Base-by-base conservation (phyloP, 2,888 invertebrate species). In the Drosophila mimica region DNA sequence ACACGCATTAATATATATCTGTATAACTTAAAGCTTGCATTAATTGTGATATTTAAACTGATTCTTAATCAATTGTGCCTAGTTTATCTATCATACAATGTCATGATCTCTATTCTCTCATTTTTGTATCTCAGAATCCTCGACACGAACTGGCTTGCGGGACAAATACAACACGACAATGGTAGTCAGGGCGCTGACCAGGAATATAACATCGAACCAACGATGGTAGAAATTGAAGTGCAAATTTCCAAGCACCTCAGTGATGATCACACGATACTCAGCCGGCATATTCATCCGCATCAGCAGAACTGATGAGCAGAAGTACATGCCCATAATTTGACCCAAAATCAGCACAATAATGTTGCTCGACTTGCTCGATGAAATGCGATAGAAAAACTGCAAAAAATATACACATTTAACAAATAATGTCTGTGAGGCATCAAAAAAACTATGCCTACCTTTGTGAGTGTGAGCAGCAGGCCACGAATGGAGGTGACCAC, bases 311-410 rank as follows among this genome's bases (percentile, higher is more conserved):
- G 98, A 99, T 0, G 99, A 99, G 62, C 99, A 98, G 94, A 99
- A 99, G 92, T 99, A 99, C 99, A 99, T 99, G 46, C 99, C 99
- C 99, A 99, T 99, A 86, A 99, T 97, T 94, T 99, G 99, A 1
- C 99, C 99, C 51, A 99, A 94, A 76, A 98, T 96, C 59, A 99
- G 93, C 4, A 99, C 99, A 82, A 99, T 99, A 65, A 99, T 97
- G 93, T 99, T 99, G 13, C 99, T 99, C 5, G 99, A 99, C 93
- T 99, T 99, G 82, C 98, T 98, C 84, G 99, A 99, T 0, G 99
- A 99, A 91, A 99, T 99, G 89, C 99, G 98, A 94, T 99, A 99
- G 95, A 99, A 99, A 93, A 99, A 99, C 98, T 99, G 94, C 73
- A 95, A 95, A 60, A 86, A 31, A 51, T 8, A 43, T 2, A 43